Percentiles rank a stretch among this genome's conserved stretches.
Evolutionary conservation across 2,797 vertebrate species (phyloP).

Genomic region (Cossypha heuglini): DNA sequence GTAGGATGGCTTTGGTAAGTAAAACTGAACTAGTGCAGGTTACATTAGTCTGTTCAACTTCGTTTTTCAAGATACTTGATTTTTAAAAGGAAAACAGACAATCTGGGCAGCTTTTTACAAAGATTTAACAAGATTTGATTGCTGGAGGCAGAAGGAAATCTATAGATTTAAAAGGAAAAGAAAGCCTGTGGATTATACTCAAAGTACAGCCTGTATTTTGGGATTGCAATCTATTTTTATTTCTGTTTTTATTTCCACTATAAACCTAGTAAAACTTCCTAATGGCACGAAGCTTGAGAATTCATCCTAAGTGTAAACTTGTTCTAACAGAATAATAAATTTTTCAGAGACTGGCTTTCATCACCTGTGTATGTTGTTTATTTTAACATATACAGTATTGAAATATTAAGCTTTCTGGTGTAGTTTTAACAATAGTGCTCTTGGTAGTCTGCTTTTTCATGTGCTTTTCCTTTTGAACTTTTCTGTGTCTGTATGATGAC

Average conservation of each 20-base stretch:
- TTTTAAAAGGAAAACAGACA: not conserved
- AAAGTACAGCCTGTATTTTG: constrained; percentile 63
- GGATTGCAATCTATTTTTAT: constrained; percentile 76
- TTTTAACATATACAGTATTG: constrained; percentile 69
- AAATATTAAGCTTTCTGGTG: constrained; percentile 65
- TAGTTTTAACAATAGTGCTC: constrained; percentile 58
- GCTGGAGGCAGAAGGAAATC: not conserved
- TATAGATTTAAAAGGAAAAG: not conserved
- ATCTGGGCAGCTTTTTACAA: not conserved
- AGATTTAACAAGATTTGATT: not conserved
- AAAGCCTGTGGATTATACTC: constrained; percentile 14
- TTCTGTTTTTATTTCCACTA: constrained; percentile 76
- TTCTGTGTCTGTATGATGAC: constrained; percentile 22
- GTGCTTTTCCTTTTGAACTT: constrained; percentile 52
- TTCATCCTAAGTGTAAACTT: constrained; percentile 73
- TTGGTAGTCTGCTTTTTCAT: constrained; percentile 53
- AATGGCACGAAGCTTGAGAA: constrained; percentile 73
- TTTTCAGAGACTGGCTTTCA: constrained; percentile 77
- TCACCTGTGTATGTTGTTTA: constrained; percentile 70
- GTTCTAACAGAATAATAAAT: constrained; percentile 75
- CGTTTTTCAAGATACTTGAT: not conserved
- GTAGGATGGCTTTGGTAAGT: not conserved
- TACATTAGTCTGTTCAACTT: not conserved
- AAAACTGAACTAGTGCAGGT: not conserved
- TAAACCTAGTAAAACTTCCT: constrained; percentile 77